phyloP scores from a whole-genome alignment of 2,113 vertebrate genomes.

The Prinia subflava region DNA sequence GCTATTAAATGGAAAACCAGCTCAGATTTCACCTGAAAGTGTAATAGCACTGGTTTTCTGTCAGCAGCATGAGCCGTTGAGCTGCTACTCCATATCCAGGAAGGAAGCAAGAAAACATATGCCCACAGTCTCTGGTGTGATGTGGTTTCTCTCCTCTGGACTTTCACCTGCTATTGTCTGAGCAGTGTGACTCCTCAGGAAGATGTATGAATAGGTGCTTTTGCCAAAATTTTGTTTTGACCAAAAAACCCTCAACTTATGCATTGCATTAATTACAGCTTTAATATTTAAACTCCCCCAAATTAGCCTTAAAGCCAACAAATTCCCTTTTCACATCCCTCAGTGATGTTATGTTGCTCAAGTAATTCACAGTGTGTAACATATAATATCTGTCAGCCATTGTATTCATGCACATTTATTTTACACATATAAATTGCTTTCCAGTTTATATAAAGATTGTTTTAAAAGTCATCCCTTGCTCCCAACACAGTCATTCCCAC shows the following conservation, averaged over 20 bases:
- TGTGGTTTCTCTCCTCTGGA: background rate
- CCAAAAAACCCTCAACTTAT: background rate
- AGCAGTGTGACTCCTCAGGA: background rate
- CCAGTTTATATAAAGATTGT: constrained; percentile 11
- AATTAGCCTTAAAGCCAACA: background rate
- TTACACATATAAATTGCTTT: constrained; percentile 37
- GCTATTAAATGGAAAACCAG: background rate
- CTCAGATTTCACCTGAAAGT: background rate
- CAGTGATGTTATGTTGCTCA: background rate
- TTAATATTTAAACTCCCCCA: background rate
- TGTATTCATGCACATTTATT: background rate
- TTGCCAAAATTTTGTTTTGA: background rate
- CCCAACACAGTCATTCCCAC: constrained; percentile 28
- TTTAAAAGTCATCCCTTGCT: constrained; percentile 47
- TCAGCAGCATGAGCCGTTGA: background rate
- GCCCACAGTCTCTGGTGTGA: background rate
- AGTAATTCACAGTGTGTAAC: background rate
- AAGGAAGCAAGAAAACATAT: background rate
- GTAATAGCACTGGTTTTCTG: background rate
- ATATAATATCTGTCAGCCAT: background rate
- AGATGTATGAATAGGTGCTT: background rate
- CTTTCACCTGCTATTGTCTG: background rate
- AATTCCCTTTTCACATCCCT: background rate
- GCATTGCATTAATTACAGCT: background rate
- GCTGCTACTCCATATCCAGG: background rate